Evolutionary conservation across 2,113 vertebrate genomes (phyloP).

Genomic region (Forbesichthys agassizii): DNA sequence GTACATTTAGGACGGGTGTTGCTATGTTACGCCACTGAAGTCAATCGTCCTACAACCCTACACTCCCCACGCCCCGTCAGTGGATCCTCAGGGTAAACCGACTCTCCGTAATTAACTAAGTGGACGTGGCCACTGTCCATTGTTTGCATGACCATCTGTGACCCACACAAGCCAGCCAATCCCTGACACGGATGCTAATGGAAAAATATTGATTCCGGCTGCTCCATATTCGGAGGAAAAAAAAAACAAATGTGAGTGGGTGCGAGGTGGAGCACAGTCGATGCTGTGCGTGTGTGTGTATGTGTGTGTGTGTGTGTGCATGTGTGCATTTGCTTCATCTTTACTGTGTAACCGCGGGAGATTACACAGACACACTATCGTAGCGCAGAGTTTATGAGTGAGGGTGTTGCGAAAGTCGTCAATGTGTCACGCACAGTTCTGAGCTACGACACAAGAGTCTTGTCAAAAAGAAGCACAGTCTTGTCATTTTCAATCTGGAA

Average conservation of each 20-base stretch:
- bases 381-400: constrained; percentile 2
- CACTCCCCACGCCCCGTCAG: constrained; percentile 17
- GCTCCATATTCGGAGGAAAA: constrained; percentile 61
- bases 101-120: constrained; percentile 73
- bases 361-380: constrained; percentile 30
- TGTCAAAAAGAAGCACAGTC: no score
- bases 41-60: neutral
- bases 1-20: no score
- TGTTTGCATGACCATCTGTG: constrained; percentile 58
- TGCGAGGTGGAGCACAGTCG: constrained; percentile 31
- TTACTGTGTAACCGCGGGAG: constrained; percentile 40
- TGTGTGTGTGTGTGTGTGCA: neutral
- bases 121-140: constrained; percentile 46
- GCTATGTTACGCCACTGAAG: neutral
- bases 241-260: constrained; percentile 5
- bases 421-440: neutral
- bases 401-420: neutral
- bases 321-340: constrained; percentile 27
- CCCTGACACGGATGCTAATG: constrained; percentile 67
- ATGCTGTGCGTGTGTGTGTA: constrained; percentile 15
- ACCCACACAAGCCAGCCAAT: constrained; percentile 56
- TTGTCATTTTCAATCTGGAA: no score
- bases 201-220: constrained; percentile 74
- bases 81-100: constrained; percentile 43
- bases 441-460: neutral